Evolutionary conservation across 2,888 invertebrate genomes (phyloP), one percentile per base, ranked within the genome.

Genomic region (Phytoseiulus persimilis): DNA sequence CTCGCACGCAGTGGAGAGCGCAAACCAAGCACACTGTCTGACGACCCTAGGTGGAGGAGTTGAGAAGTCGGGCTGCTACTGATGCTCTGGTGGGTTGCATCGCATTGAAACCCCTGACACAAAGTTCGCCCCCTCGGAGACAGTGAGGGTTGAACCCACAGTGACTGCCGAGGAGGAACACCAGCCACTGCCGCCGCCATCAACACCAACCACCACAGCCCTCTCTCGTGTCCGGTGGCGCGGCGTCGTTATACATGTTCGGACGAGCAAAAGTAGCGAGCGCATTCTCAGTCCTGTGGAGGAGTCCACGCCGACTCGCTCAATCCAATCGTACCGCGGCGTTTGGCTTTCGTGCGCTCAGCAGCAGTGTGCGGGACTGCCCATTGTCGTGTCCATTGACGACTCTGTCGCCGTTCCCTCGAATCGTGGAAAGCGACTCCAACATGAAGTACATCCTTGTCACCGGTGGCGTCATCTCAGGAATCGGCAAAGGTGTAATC

Each of bases 381-480:
- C 18, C 18, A 23, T 65, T 18, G 65, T 23, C 65, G 9, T 28
- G 65, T 23, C 65, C 65, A 28, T 65, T 65, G 65, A 65, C 65
- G 65, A 6, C 65, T 65, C 11, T 65, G 23, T 89, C 83, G 32
- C 28, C n/a, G n/a, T 83, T 89, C 45, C 89, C 31, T 45, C 83
- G 83, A 45, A 83, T 89, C 32, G 83, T 89, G 83, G 83, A 31
- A 83, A 87, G 32, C 46, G 11, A 90, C 1, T 89, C 33, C 45
- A 90, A 89, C 31, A 97, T 99, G 98, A 99, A 99, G 93, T 99
- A 99, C 93, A 97, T 99, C 92, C 94, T 99, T 92, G 98, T 99
- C 45, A 99, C 98, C 90, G 99, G 99, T 90, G 99, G 99, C 92
- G 99, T 99, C 90, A 99, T 99, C 91, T 98, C 98, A 94, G 99